A percentile compares a stretch with the other conserved stretches of the same genome.
phyloP scores from a whole-genome alignment of 2,888 invertebrate genomes.

The Caenorhabditis parvicauda region DNA sequence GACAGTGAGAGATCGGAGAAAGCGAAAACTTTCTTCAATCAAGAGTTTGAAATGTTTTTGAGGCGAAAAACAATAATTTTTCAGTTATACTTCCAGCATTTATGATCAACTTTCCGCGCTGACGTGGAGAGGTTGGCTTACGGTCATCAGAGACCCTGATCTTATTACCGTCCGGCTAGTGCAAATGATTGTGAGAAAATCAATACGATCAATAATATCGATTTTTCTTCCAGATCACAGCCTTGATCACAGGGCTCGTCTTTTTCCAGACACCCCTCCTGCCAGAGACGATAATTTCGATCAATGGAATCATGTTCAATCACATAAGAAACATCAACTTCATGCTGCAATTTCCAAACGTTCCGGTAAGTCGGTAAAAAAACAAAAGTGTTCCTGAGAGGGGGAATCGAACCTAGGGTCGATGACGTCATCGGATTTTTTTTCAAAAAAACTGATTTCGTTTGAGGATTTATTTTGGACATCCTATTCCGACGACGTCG shows the following conservation, averaged over 20 bases:
- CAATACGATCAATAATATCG: no score
- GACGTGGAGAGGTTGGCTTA: constrained; percentile 74
- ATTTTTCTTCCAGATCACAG: constrained; percentile 30
- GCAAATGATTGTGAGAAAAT: constrained; percentile 86
- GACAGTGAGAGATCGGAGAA: constrained; percentile 26
- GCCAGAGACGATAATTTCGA: constrained; percentile 74
- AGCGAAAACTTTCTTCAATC: constrained; percentile 38
- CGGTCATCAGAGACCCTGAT: constrained; percentile 67
- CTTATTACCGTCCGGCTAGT: constrained; percentile 83
- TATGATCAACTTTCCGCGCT: constrained; percentile 35
- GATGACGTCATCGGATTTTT: background rate
- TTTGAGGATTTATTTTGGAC: background rate
- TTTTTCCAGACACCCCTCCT: constrained; percentile 71
- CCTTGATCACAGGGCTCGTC: constrained; percentile 74
- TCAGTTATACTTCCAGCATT: constrained; percentile 38
- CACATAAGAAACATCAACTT: constrained; percentile 90
- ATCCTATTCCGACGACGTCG: no score
- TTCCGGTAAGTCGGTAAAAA: constrained; percentile 26
- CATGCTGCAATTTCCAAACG: constrained; percentile 66
- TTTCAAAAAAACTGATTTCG: background rate
- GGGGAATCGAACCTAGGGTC: background rate
- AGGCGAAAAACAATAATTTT: constrained; percentile 2
- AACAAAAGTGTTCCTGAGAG: background rate
- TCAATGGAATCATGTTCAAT: constrained; percentile 86
- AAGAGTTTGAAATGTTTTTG: constrained; percentile 12